Evolutionary conservation across 2,888 invertebrate species (phyloP).

Genomic region (Drosophila incognita): DNA sequence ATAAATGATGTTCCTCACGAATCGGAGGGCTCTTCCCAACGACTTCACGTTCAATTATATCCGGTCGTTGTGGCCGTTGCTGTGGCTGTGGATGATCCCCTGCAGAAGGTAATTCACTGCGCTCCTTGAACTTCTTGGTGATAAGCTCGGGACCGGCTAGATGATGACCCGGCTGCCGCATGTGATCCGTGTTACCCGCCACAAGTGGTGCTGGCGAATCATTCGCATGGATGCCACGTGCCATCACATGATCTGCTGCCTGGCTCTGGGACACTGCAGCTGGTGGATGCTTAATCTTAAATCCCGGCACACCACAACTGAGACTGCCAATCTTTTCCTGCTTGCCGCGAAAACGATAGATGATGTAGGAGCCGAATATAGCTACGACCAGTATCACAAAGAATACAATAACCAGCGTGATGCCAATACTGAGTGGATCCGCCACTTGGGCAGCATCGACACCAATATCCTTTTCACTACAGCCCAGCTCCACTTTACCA

Average conservation of each 20-base stretch:
- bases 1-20: slow-evolving; percentile 91
- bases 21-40: slow-evolving; percentile 93
- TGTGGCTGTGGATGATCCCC: slow-evolving; percentile 88
- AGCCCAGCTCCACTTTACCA: slow-evolving; percentile 91
- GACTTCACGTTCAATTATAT: slow-evolving; percentile 96
- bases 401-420: slow-evolving; percentile 96
- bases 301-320: slow-evolving; percentile 88
- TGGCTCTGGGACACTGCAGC: slow-evolving; percentile 89
- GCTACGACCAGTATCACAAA: slow-evolving; percentile 95
- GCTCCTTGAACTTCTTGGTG: slow-evolving; percentile 95
- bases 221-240: slow-evolving; percentile 88
- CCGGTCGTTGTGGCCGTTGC: slow-evolving; percentile 94
- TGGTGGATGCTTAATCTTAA: slow-evolving; percentile 91
- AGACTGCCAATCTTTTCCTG: slow-evolving; percentile 92
- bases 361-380: slow-evolving; percentile 95
- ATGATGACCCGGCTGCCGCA: slow-evolving; percentile 86
- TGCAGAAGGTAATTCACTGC: slow-evolving; percentile 89
- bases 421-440: slow-evolving; percentile 95
- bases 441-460: slow-evolving; percentile 91
- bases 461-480: slow-evolving; percentile 89
- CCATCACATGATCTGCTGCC: slow-evolving; percentile 88
- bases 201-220: slow-evolving; percentile 87
- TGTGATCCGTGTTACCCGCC: slow-evolving; percentile 84
- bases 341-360: slow-evolving; percentile 94
- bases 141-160: slow-evolving; percentile 94